phyloP scores from a whole-genome alignment of 2,113 vertebrate species.

The Aythya baeri region DNA sequence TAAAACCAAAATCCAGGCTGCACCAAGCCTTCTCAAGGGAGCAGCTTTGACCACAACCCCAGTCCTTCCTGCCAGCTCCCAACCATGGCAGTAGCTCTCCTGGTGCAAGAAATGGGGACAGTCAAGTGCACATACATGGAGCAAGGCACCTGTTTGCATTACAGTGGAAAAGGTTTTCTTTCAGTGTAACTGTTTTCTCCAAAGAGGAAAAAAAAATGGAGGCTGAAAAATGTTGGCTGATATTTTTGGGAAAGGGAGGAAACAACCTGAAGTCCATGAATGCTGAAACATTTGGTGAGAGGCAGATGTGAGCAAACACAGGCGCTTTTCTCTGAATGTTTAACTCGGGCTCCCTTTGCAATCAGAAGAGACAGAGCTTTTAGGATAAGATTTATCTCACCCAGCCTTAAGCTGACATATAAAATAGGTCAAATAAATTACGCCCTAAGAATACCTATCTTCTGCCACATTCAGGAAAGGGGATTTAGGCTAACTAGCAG shows the following conservation, averaged over 20 bases:
- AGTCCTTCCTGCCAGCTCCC: background rate
- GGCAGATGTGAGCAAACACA: background rate
- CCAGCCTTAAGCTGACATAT: background rate
- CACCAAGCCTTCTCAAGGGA: background rate
- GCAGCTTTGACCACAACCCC: background rate
- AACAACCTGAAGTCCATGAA: background rate
- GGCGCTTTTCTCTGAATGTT: background rate
- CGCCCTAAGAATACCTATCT: background rate
- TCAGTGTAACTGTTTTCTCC: background rate
- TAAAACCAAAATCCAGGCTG: background rate
- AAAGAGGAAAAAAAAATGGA: background rate
- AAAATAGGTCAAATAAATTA: background rate
- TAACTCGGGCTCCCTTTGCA: background rate
- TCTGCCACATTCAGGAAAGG: background rate
- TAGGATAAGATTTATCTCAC: background rate
- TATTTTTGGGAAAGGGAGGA: background rate
- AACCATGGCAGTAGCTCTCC: background rate
- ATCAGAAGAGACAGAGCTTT: background rate
- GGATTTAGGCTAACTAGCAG: background rate
- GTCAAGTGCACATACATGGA: rapidly evolving
- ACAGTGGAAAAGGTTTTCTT: background rate
- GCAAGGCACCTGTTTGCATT: background rate
- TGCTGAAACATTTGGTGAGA: background rate
- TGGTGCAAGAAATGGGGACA: background rate
- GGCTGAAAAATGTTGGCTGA: background rate